A percentile compares a stretch with the other conserved stretches of the same genome.
phyloP scores from a whole-genome alignment of 2,797 vertebrate genomes.

The Kryptopterus vitreolus region DNA sequence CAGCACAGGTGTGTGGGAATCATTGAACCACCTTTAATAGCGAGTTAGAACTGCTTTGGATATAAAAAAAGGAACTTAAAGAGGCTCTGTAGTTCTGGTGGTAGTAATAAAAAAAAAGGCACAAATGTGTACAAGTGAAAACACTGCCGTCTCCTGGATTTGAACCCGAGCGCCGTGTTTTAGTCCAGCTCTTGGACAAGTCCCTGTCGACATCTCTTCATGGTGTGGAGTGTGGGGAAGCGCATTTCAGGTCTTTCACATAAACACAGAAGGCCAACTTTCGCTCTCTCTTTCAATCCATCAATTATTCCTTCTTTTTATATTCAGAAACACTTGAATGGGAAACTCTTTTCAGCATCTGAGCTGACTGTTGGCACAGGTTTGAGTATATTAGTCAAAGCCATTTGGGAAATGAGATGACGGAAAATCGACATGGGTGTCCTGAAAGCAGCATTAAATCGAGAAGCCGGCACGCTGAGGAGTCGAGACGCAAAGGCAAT shows the following conservation, averaged over 20 bases:
- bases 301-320: too few species aligned
- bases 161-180: background rate
- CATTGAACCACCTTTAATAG: conserved; percentile 9
- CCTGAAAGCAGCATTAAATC: background rate
- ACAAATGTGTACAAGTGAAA: conserved; percentile 9
- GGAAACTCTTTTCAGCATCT: background rate
- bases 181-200: background rate
- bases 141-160: background rate
- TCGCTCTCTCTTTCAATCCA: background rate
- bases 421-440: background rate
- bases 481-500: background rate
- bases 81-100: background rate
- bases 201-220: background rate
- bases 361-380: too few species aligned
- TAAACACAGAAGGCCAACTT: background rate
- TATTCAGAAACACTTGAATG: background rate
- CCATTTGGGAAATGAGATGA: background rate
- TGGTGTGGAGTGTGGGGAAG: too few species aligned
- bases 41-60: background rate
- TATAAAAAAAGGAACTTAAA: background rate
- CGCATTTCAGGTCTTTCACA: background rate
- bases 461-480: background rate
- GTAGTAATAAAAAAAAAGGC: background rate
- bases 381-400: background rate
- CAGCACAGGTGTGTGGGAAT: background rate